These are phyloP conservation scores for Bimastos eiseni DNA, from an alignment of 2,888 invertebrate genomes.

Conservation along the genomic window DNA sequence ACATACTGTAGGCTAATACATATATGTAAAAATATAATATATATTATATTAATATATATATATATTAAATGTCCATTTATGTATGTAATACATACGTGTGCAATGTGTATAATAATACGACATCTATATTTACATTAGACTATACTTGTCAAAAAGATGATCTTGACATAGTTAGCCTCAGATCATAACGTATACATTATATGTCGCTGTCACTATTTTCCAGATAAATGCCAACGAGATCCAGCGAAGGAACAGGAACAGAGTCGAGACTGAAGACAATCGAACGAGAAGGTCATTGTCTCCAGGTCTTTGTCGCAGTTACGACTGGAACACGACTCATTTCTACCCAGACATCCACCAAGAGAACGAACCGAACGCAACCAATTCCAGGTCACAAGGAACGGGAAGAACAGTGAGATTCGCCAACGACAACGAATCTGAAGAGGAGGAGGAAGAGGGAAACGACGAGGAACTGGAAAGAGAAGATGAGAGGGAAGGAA, in stretches of 20 bases:
- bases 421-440: background rate
- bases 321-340: constrained; percentile 22
- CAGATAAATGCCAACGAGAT: background rate
- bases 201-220: background rate
- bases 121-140: no score
- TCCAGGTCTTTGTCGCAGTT: background rate
- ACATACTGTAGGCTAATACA: no score
- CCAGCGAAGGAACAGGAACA: background rate
- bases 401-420: background rate
- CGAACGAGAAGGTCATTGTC: background rate
- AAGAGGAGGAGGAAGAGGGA: background rate
- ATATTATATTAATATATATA: no score
- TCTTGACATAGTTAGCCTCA: no score
- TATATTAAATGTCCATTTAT: no score
- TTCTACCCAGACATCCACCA: constrained; percentile 16
- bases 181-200: no score
- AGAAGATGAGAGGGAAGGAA: background rate
- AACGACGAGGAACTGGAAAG: background rate
- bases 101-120: no score
- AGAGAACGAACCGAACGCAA: background rate
- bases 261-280: background rate
- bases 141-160: no score
- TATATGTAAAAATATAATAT: no score
- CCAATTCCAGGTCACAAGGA: background rate
- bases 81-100: no score